Evolutionary conservation across 2,797 vertebrate genomes (phyloP).

Genomic region (Heteromormyrus szaboi): DNA sequence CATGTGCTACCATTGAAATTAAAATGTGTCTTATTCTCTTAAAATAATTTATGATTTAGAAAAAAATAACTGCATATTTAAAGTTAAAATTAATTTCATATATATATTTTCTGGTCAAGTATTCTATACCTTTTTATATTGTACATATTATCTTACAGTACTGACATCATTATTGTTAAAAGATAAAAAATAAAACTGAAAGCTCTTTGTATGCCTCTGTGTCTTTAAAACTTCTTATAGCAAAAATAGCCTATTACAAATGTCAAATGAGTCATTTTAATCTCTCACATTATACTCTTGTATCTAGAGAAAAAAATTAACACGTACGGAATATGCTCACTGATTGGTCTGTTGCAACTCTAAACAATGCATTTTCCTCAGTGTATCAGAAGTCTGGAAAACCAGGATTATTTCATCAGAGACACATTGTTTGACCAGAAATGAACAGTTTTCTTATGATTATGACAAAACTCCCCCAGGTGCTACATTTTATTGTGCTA

Average conservation of each 20-base stretch:
- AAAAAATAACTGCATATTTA: background rate
- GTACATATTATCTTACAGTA: background rate
- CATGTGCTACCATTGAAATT: background rate
- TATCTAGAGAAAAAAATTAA: background rate
- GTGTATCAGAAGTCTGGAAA: background rate
- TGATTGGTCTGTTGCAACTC: background rate
- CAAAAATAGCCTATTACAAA: background rate
- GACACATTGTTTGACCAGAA: background rate
- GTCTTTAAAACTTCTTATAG: background rate
- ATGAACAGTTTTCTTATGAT: background rate
- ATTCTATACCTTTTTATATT: background rate
- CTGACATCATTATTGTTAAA: background rate
- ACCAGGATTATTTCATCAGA: background rate
- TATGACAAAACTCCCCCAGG: background rate
- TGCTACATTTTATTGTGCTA: background rate
- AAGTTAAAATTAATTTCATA: background rate
- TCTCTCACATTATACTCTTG: background rate
- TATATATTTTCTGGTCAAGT: background rate
- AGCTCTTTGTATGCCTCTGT: background rate
- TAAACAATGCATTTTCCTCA: background rate
- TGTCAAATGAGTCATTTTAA: background rate
- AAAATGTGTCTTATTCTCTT: background rate
- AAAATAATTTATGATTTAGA: background rate
- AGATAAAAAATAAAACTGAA: background rate
- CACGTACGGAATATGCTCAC: background rate